Evolutionary conservation across 2,113 vertebrate species (phyloP).

Genomic region (Puma concolor): DNA sequence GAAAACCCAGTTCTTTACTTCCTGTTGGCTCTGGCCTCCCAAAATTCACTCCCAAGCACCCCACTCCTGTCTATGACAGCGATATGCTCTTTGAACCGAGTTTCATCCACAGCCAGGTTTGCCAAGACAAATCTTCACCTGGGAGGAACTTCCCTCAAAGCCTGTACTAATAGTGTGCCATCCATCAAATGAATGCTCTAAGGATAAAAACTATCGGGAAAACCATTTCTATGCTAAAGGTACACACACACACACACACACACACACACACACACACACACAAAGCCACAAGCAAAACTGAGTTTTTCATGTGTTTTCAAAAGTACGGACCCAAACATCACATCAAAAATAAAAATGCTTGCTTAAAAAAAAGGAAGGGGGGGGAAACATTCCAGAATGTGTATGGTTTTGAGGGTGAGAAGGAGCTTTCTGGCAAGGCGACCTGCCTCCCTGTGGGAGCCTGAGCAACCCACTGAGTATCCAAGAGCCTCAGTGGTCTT

Average conservation of each 20-base stretch:
- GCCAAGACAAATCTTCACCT: neutral
- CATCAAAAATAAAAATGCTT: slow-evolving; percentile 1
- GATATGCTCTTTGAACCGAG: neutral
- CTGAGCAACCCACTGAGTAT: neutral
- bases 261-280: neutral
- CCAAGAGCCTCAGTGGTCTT: rapidly evolving
- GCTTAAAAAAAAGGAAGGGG: neutral
- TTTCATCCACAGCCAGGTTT: neutral
- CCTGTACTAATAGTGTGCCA: neutral
- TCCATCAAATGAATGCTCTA: neutral
- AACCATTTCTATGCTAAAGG: neutral
- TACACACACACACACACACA: neutral
- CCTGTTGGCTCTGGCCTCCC: neutral
- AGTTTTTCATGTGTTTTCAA: neutral
- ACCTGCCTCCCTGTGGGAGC: neutral
- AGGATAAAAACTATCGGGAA: neutral
- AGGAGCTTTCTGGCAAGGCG: no score
- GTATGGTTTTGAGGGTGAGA: neutral
- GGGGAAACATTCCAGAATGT: neutral
- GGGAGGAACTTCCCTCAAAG: neutral
- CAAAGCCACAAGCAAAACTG: neutral
- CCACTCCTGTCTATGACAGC: neutral
- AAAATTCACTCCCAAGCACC: neutral
- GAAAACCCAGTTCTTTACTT: neutral
- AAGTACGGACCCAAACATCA: neutral